Evolutionary conservation across 92 coral and sea anemone genomes (phyloP), one percentile per base, ranked within the genome.

Genomic region (Paragorgia papillata): DNA sequence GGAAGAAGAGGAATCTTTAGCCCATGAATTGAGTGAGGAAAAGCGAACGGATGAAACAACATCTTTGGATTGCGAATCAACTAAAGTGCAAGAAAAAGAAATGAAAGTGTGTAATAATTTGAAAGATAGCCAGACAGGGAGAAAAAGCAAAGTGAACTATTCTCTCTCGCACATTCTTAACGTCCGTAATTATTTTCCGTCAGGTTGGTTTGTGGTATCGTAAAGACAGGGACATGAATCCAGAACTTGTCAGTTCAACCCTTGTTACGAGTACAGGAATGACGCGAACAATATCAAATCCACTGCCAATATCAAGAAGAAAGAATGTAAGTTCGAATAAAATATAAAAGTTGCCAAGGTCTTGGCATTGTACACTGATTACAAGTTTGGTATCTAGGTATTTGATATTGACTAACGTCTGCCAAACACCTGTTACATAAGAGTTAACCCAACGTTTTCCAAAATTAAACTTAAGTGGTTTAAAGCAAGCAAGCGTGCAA

Each of bases 201-300:
- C 43, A 56, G 62, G 62, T 56, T 56, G 30, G 62, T 22, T 28
- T 28, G 53, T 68, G 75, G 58, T 48, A 68, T 26, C 75, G n/a
- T 26, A 68, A 68, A 30, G 20, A 29, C 30, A 1, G 2, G 1
- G 24, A 22, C n/a, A 22, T 56, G 15, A 28, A 22, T 3, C 31
- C 62, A 22, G 22, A 56, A 56, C 62, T 17, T 14, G 40, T 43
- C 24, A 43, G 75, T 49, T 13, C 58, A 9, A 48, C 37, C 31
- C 1, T 46, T 15, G 43, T 46, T 59, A 22, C 37, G 40, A 44
- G 28, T 49, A 4, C 58, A 2, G 55, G 37, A 43, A 46, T 24
- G 15, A 53, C 30, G n/a, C 22, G 24, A 30, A 46, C 53, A 22
- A 19, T 13, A n/a, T 39, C 73, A 0, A 66, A 28, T 39, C 59